Percentiles rank a stretch among this genome's conserved stretches.
phyloP scores from a whole-genome alignment of 1,140 invertebrate genomes.

The Venturia canescens region DNA sequence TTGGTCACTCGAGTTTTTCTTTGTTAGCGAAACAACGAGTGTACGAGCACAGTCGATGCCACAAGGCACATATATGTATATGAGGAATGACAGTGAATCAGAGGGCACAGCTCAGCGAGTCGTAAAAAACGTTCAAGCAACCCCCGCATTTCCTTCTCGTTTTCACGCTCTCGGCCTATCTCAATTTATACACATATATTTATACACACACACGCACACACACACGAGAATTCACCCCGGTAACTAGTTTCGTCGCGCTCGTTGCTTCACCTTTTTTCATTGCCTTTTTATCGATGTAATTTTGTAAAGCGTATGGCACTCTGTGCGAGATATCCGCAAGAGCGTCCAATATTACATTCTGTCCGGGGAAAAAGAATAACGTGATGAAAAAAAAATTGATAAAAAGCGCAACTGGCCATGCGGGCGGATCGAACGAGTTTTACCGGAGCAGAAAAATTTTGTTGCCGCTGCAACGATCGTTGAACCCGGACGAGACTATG shows the following conservation, averaged over 20 bases:
- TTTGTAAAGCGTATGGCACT: slow-evolving; percentile 53
- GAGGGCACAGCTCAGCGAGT: slow-evolving; percentile 39
- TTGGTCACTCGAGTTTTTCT: neutral
- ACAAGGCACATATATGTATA: neutral
- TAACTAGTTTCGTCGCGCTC: slow-evolving; percentile 30
- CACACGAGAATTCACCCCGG: neutral
- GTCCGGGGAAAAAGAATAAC: slow-evolving; percentile 23
- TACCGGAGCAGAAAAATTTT: neutral
- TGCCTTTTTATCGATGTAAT: slow-evolving; percentile 59
- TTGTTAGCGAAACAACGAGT: neutral
- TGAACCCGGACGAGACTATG: slow-evolving; percentile 20
- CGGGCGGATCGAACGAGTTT: slow-evolving; percentile 26
- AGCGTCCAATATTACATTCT: slow-evolving; percentile 55
- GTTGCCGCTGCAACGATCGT: slow-evolving; percentile 36
- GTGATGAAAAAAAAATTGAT: slow-evolving; percentile 2
- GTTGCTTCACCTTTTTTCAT: slow-evolving; percentile 48
- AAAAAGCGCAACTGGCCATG: neutral
- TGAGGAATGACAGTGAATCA: slow-evolving; percentile 18
- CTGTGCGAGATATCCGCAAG: slow-evolving; percentile 49
- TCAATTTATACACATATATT: slow-evolving; percentile 13
- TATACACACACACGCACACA: neutral
- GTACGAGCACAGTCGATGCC: neutral
- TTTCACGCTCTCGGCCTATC: slow-evolving; percentile 45
- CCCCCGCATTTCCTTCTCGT: slow-evolving; percentile 33
- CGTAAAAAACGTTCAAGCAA: slow-evolving; percentile 44